phyloP scores from a whole-genome alignment of 2,888 invertebrate genomes.

The Tenodera sinensis region DNA sequence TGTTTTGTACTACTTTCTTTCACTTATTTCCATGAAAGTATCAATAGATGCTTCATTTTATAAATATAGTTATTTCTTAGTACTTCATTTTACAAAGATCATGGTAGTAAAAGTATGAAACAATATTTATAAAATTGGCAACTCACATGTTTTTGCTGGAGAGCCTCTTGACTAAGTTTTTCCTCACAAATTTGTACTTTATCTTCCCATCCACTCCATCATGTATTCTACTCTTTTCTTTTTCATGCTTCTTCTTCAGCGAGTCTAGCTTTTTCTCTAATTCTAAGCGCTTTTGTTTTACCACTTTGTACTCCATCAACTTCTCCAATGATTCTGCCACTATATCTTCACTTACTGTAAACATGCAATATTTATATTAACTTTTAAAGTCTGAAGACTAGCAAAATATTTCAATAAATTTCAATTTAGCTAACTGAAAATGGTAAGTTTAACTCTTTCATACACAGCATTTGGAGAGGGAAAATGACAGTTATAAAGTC shows the following conservation, averaged over 20 bases:
- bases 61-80: background rate
- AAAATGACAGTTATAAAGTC: too few species aligned
- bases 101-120: background rate
- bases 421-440: too few species aligned
- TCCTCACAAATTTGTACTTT: constrained; percentile 68
- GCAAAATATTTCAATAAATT: background rate
- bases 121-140: background rate
- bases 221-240: constrained; percentile 56
- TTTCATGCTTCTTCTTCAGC: constrained; percentile 76
- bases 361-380: background rate
- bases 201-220: constrained; percentile 61
- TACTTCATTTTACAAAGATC: background rate
- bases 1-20: too few species aligned
- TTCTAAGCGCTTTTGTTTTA: constrained; percentile 77
- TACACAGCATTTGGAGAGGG: too few species aligned
- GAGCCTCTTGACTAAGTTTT: constrained; percentile 69
- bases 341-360: constrained; percentile 51
- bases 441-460: too few species aligned
- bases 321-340: constrained; percentile 74
- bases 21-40: too few species aligned
- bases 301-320: constrained; percentile 74
- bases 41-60: too few species aligned
- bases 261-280: constrained; percentile 84
- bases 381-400: background rate
- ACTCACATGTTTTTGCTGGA: constrained; percentile 78